Percentiles rank a stretch among this genome's conserved stretches.
Evolutionary conservation across 2,797 vertebrate species (phyloP).

Genomic region (Bovichtus variegatus): DNA sequence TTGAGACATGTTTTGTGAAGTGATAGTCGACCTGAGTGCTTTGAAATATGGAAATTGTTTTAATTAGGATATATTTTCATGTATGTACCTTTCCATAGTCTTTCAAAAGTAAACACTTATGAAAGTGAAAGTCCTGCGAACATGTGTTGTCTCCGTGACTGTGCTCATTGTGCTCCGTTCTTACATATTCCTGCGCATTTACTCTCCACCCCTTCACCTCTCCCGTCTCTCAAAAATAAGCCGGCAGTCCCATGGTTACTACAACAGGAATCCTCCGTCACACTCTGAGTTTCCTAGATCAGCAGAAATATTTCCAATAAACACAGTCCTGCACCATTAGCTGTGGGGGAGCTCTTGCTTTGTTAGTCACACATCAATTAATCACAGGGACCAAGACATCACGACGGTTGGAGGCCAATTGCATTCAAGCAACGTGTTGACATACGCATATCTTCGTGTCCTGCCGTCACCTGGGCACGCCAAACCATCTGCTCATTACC

Average conservation of each 20-base stretch:
- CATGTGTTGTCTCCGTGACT: too few relatives aligned
- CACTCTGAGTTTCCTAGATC: slow-evolving; percentile 4
- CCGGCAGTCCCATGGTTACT: neutral
- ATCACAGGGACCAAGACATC: slow-evolving; percentile 44
- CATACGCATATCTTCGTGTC: slow-evolving; percentile 38
- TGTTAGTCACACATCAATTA: slow-evolving; percentile 59
- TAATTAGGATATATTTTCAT: neutral
- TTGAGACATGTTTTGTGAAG: neutral
- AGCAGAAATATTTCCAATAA: slow-evolving; percentile 41
- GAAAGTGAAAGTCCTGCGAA: neutral
- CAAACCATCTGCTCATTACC: slow-evolving; percentile 59
- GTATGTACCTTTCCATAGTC: neutral
- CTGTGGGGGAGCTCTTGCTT: slow-evolving; percentile 30
- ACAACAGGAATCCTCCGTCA: slow-evolving; percentile 8
- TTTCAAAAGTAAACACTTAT: neutral
- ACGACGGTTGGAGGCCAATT: slow-evolving; percentile 45
- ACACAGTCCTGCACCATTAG: slow-evolving; percentile 9
- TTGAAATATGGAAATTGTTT: neutral
- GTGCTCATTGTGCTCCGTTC: too few relatives aligned
- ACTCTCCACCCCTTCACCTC: too few relatives aligned
- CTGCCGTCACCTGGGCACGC: slow-evolving; percentile 44
- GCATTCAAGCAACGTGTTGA: slow-evolving; percentile 39
- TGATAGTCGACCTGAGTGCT: neutral
- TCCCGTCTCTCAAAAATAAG: neutral
- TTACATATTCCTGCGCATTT: neutral